Conservation (phyloP, 2,113 vertebrate genomes). For the Porphyrio hochstetteri region DNA sequence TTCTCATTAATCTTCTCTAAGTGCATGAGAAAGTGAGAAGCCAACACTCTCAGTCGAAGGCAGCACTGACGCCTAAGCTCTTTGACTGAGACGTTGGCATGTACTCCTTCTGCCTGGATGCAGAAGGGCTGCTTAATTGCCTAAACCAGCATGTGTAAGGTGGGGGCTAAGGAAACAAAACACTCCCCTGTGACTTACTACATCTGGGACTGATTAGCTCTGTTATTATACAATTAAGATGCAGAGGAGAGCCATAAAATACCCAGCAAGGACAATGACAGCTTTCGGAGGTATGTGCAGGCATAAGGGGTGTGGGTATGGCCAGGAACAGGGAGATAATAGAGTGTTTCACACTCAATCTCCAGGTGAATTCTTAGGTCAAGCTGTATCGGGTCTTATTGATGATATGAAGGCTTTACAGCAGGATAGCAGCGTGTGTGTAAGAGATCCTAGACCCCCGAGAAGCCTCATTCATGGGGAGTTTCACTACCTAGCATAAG, state of each 20-base stretch:
- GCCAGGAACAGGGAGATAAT: neutral
- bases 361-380: neutral
- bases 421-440: neutral
- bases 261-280: neutral
- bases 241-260: neutral
- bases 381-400: rapidly evolving
- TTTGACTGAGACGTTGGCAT: neutral
- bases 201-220: constrained; percentile 12
- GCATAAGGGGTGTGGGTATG: neutral
- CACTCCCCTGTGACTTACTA: neutral
- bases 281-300: neutral
- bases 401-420: neutral
- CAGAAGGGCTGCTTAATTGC: neutral
- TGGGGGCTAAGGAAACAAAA: neutral
- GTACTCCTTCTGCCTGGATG: neutral
- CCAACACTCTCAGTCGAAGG: neutral
- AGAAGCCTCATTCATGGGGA: neutral
- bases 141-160: neutral
- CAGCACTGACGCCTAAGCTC: neutral
- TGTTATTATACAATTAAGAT: neutral
- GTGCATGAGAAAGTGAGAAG: neutral
- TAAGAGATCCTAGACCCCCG: neutral
- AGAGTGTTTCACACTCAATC: neutral
- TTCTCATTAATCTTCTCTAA: constrained; percentile 37
- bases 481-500: neutral